phyloP scores from a whole-genome alignment of 2,888 invertebrate species.

The Harpalus rufipes region DNA sequence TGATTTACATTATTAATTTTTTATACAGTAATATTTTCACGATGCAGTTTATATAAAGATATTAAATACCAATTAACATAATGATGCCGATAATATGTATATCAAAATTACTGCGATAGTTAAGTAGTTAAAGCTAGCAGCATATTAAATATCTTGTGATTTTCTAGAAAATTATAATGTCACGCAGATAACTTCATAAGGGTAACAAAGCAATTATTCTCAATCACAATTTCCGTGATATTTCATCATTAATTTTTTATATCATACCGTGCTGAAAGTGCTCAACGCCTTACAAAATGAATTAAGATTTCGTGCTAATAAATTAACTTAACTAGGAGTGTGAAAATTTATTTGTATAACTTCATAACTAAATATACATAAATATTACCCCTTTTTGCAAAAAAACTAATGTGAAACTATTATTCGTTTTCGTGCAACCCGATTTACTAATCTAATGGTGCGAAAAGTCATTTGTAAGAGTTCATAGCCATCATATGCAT shows the following conservation, averaged over 20 bases:
- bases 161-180: constrained; percentile 23
- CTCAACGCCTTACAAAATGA: constrained; percentile 4
- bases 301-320: constrained; percentile 27
- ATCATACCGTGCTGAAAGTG: constrained; percentile 29
- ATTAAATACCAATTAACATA: background rate
- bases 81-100: background rate
- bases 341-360: constrained; percentile 25
- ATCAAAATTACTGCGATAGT: background rate
- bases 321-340: constrained; percentile 24
- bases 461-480: background rate
- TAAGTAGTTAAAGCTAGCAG: background rate
- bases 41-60: background rate
- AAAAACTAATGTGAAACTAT: background rate
- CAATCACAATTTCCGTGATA: constrained; percentile 23
- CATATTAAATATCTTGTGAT: background rate
- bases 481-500: constrained; percentile 10
- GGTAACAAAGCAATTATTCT: constrained; percentile 26
- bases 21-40: background rate
- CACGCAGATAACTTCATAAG: constrained; percentile 10
- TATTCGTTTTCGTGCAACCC: constrained; percentile 8
- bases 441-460: constrained; percentile 19
- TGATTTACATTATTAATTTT: too few relatives aligned
- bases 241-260: constrained; percentile 34
- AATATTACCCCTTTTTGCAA: constrained; percentile 12
- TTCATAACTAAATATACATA: constrained; percentile 25